Evolutionary conservation across 2,113 vertebrate species (phyloP).

Genomic region (Nothoprocta pentlandii): DNA sequence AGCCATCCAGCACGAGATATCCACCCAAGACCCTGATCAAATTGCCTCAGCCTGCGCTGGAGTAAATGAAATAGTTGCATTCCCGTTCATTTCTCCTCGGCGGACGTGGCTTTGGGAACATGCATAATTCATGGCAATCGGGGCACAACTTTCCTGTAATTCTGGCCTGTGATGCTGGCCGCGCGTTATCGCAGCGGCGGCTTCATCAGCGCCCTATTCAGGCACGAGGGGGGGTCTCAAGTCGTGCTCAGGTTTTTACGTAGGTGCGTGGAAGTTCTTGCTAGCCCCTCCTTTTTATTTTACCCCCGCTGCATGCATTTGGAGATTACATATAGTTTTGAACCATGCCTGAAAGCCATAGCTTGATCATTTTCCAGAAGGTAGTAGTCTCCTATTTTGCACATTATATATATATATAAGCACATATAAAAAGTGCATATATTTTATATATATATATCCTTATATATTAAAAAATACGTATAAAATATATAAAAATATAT

Average conservation of each 20-base stretch:
- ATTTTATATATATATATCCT: no score
- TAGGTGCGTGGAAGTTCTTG: neutral
- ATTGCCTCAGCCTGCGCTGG: slow-evolving; percentile 12
- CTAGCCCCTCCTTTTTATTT: neutral
- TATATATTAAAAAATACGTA: no score
- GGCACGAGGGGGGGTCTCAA: neutral
- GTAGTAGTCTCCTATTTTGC: neutral
- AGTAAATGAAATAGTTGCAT: slow-evolving; percentile 27
- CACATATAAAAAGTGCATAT: neutral
- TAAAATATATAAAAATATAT: neutral
- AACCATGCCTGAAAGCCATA: neutral
- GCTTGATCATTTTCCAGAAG: neutral
- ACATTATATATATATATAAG: neutral
- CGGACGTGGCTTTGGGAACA: neutral
- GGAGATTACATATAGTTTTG: neutral
- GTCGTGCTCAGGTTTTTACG: neutral
- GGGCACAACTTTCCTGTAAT: slow-evolving; percentile 7
- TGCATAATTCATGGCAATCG: slow-evolving; percentile 35
- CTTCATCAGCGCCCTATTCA: slow-evolving; percentile 14
- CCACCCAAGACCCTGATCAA: neutral
- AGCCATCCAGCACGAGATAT: slow-evolving; percentile 19
- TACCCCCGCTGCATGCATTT: neutral
- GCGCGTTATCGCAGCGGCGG: neutral
- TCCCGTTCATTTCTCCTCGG: slow-evolving; percentile 32
- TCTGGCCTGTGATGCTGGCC: neutral